Evolutionary conservation across 1,140 invertebrate genomes (phyloP).

Genomic region (Monomorium pharaonis): DNA sequence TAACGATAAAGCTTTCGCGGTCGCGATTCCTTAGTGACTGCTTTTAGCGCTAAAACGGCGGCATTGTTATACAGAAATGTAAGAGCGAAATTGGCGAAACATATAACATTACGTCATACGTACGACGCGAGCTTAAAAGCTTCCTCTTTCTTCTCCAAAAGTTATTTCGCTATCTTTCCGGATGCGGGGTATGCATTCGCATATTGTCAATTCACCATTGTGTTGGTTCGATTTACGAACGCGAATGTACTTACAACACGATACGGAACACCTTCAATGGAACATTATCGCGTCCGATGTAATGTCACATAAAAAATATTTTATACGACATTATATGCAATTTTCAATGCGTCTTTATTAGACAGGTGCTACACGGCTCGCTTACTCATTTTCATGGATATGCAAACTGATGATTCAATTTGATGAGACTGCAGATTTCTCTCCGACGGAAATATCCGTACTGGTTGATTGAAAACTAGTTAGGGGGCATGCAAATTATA

Average conservation of each 20-base stretch:
- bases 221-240: slow-evolving; percentile 9
- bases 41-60: background rate
- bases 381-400: background rate
- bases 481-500: background rate
- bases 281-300: background rate
- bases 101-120: background rate
- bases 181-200: background rate
- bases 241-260: background rate
- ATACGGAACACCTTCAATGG: background rate
- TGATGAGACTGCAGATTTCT: slow-evolving; percentile 26
- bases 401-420: background rate
- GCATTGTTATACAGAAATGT: background rate
- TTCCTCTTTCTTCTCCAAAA: background rate
- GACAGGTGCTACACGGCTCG: background rate
- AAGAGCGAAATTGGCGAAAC: background rate
- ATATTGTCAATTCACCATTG: slow-evolving; percentile 18
- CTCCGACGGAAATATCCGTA: background rate
- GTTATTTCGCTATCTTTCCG: slow-evolving; percentile 8
- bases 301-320: background rate
- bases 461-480: background rate
- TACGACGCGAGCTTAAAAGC: slow-evolving; percentile 9
- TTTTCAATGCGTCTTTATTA: background rate
- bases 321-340: background rate
- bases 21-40: background rate
- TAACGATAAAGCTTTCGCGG: slow-evolving; percentile 10